Percentiles rank a stretch among this genome's conserved stretches.
These are phyloP conservation scores for Monopterus albus DNA, from an alignment of 2,113 vertebrate species.

Conservation along the genomic window DNA sequence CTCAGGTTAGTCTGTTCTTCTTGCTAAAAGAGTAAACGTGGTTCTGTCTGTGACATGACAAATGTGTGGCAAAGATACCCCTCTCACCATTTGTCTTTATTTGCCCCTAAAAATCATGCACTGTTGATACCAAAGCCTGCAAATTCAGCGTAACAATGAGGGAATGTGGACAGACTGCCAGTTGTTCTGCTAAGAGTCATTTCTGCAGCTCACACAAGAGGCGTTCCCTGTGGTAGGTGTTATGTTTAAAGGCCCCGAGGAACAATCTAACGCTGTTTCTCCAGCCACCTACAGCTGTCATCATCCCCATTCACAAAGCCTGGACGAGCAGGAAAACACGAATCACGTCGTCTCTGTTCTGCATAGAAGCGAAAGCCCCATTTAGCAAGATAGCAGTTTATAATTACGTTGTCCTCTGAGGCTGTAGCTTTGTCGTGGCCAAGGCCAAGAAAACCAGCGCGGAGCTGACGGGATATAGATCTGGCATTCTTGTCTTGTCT, in stretches of 20 bases:
- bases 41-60: background rate
- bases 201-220: constrained; percentile 21
- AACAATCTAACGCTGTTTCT: constrained; percentile 49
- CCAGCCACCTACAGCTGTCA: constrained; percentile 64
- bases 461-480: constrained; percentile 68
- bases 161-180: constrained; percentile 23
- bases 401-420: constrained; percentile 72
- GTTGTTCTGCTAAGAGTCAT: constrained; percentile 20
- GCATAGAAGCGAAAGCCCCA: constrained; percentile 48
- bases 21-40: background rate
- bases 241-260: constrained; percentile 57
- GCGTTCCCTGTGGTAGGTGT: constrained; percentile 48
- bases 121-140: constrained; percentile 6
- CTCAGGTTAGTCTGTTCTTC: constrained; percentile 12
- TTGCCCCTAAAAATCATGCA: background rate
- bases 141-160: constrained; percentile 7
- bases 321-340: constrained; percentile 68
- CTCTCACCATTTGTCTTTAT: constrained; percentile 46
- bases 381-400: constrained; percentile 70
- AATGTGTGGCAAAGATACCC: background rate
- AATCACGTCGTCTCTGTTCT: constrained; percentile 72
- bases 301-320: constrained; percentile 57
- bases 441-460: constrained; percentile 63
- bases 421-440: constrained; percentile 55
- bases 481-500: constrained; percentile 42